phyloP scores from a whole-genome alignment of 2,797 vertebrate genomes.

The Macrochelys suwanniensis region DNA sequence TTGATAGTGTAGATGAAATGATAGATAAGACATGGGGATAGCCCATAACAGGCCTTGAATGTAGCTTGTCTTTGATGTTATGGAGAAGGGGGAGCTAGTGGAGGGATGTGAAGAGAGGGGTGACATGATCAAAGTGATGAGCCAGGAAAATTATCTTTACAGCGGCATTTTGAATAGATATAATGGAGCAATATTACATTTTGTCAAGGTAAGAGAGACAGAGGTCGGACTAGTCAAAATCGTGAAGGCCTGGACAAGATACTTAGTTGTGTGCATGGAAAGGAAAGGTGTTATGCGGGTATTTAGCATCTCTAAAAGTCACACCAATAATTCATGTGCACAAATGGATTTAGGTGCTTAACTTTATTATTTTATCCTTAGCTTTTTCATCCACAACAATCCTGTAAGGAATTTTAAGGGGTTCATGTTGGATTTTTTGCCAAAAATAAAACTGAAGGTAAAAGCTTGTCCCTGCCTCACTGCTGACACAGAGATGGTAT shows the following conservation, averaged over 20 bases:
- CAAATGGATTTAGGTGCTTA: neutral
- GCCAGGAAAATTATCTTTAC: neutral
- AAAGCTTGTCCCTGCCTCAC: neutral
- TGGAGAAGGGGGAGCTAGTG: neutral
- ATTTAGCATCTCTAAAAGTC: neutral
- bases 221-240: neutral
- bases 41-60: neutral
- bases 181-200: neutral
- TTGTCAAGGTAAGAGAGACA: neutral
- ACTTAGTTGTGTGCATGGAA: neutral
- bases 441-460: neutral
- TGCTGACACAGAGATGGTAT: neutral
- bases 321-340: neutral
- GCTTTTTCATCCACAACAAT: neutral
- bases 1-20: slow-evolving; percentile 2
- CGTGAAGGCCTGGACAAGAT: neutral
- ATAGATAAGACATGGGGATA: slow-evolving; percentile 5
- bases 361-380: neutral
- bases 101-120: neutral
- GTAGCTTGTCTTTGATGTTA: neutral
- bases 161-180: neutral
- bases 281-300: neutral
- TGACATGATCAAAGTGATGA: neutral
- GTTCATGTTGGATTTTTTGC: neutral
- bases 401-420: accelerated